These are phyloP conservation scores for Ataeniobius toweri DNA, from an alignment of 2,797 vertebrate species.

Conservation along the genomic window DNA sequence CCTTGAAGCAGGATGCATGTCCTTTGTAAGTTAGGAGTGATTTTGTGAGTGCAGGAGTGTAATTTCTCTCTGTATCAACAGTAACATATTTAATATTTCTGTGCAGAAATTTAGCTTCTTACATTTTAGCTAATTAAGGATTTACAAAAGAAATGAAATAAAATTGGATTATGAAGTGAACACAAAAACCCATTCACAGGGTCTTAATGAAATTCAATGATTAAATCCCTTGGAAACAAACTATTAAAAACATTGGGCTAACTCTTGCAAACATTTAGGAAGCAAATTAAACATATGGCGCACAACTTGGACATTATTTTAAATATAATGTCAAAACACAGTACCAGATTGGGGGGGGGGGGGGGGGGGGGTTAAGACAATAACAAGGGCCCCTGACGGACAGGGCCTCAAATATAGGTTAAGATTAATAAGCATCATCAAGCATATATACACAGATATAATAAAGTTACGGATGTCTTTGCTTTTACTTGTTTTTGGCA, in stretches of 20 bases:
- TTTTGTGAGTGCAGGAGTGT: constrained; percentile 24
- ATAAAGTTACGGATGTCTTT: no score
- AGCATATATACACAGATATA: no score
- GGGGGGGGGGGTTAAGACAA: no score
- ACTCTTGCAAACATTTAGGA: constrained; percentile 48
- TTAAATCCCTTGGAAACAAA: constrained; percentile 45
- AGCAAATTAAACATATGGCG: neutral
- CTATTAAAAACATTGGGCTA: constrained; percentile 34
- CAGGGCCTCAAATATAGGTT: no score
- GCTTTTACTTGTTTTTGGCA: no score
- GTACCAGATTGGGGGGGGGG: no score
- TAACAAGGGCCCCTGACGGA: no score
- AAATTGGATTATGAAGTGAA: constrained; percentile 34
- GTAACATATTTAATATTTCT: constrained; percentile 38
- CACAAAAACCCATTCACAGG: constrained; percentile 32
- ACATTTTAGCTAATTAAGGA: constrained; percentile 51
- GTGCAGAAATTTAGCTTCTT: constrained; percentile 53
- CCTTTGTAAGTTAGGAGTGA: constrained; percentile 14
- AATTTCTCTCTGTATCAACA: constrained; percentile 17
- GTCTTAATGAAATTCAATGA: constrained; percentile 46
- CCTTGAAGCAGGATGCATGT: constrained; percentile 34
- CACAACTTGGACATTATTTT: no score
- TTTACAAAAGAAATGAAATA: constrained; percentile 52
- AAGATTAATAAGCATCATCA: no score
- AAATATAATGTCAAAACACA: no score